These are phyloP conservation scores for Thereuonema tuberculata DNA, from an alignment of 1,140 invertebrate species.

Conservation along the genomic window DNA sequence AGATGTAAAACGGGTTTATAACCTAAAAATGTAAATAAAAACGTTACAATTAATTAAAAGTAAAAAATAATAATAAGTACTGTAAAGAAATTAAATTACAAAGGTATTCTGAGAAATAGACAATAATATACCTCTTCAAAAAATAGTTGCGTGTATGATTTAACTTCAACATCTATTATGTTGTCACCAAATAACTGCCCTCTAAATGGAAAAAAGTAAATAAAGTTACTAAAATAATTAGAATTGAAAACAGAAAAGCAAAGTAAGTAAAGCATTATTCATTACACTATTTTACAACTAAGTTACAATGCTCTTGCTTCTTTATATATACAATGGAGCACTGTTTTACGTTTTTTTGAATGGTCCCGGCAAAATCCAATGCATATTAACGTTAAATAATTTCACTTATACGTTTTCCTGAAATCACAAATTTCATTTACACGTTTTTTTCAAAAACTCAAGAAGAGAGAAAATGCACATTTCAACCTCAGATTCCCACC, in stretches of 20 bases:
- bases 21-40: slow-evolving; percentile 17
- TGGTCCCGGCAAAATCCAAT: no score
- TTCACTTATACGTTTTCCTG: no score
- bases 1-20: slow-evolving; percentile 40
- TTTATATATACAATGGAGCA: no score
- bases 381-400: no score
- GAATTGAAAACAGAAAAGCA: slow-evolving; percentile 6
- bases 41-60: neutral
- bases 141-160: slow-evolving; percentile 33
- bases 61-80: neutral
- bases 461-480: no score
- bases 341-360: no score
- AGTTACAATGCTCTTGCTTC: no score
- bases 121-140: slow-evolving; percentile 24
- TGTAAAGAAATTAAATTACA: slow-evolving; percentile 7
- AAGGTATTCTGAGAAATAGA: slow-evolving; percentile 26
- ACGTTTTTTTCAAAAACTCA: no score
- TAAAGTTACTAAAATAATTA: slow-evolving; percentile 14
- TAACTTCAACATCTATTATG: slow-evolving; percentile 39
- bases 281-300: neutral
- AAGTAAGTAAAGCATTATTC: slow-evolving; percentile 3
- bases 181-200: slow-evolving; percentile 43
- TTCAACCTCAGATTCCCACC: no score
- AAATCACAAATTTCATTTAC: no score
- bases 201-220: slow-evolving; percentile 31